Conservation (phyloP, 35 echinoderm and acorn worm genomes). For the Acanthaster planci region DNA sequence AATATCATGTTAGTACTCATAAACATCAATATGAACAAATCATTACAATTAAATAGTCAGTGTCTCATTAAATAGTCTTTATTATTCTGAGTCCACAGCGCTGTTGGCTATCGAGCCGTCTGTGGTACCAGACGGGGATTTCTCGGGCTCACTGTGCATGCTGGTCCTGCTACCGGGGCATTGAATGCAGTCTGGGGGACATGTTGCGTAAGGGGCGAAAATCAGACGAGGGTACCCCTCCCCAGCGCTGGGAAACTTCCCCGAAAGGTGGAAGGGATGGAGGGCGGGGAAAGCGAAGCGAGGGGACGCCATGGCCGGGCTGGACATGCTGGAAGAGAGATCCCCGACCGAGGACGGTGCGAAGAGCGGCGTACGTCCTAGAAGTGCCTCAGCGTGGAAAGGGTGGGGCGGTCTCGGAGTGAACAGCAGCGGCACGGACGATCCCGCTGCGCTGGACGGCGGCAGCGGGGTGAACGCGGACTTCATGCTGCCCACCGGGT, state of each 20-base stretch:
- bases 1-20: neutral
- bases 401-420: constrained; percentile 91
- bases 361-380: constrained; percentile 81
- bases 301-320: constrained; percentile 40
- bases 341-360: constrained; percentile 70
- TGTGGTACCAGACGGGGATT: constrained; percentile 55
- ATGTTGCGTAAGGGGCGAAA: constrained; percentile 80
- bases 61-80: neutral
- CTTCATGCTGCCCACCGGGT: constrained; percentile 74
- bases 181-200: constrained; percentile 91
- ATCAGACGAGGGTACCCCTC: constrained; percentile 87
- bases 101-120: constrained; percentile 58
- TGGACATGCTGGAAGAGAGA: constrained; percentile 46
- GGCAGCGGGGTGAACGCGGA: constrained; percentile 95
- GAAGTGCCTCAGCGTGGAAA: constrained; percentile 81
- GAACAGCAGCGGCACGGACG: constrained; percentile 71
- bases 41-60: neutral
- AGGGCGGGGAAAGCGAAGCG: constrained; percentile 85
- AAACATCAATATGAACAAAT: too few relatives aligned
- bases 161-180: constrained; percentile 66
- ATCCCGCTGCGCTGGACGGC: constrained; percentile 60
- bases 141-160: constrained; percentile 60
- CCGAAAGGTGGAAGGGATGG: constrained; percentile 75
- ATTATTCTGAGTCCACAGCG: constrained; percentile 58
- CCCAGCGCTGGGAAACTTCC: constrained; percentile 67